These are phyloP conservation scores for Bimastos eiseni DNA, from an alignment of 2,888 invertebrate species.

Conservation along the genomic window DNA sequence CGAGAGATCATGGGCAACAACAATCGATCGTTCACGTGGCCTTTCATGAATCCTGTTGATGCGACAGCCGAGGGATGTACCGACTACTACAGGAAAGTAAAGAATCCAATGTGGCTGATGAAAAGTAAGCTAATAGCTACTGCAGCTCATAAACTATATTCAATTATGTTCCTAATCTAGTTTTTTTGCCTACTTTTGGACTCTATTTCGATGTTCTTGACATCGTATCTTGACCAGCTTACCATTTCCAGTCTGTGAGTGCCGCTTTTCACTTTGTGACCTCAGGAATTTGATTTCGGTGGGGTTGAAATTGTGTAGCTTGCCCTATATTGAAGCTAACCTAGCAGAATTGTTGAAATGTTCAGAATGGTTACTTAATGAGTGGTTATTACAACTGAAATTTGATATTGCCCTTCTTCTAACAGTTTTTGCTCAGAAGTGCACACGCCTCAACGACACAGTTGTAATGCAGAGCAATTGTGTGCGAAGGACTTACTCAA, in stretches of 20 bases:
- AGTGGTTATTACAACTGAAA: too few relatives aligned
- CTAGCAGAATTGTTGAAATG: too few relatives aligned
- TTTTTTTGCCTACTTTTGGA: background rate
- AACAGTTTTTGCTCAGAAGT: too few relatives aligned
- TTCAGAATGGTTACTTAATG: too few relatives aligned
- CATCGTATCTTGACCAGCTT: background rate
- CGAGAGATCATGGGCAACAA: constrained; percentile 61
- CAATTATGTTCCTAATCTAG: background rate
- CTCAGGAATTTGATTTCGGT: background rate
- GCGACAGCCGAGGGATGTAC: constrained; percentile 55
- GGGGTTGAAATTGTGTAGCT: background rate
- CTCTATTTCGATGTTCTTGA: background rate
- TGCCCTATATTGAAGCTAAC: background rate
- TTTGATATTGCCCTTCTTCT: too few relatives aligned
- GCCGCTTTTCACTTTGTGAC: background rate
- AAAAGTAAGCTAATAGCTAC: constrained; percentile 59
- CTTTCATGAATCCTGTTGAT: constrained; percentile 63
- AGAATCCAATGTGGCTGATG: constrained; percentile 64
- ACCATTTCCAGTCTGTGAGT: background rate
- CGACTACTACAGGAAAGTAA: constrained; percentile 63
- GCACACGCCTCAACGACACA: too few relatives aligned
- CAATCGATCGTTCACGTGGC: constrained; percentile 61
- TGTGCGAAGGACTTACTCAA: too few relatives aligned
- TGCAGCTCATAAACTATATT: background rate
- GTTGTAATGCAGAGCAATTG: too few relatives aligned